Base-by-base conservation (phyloP, 1,140 invertebrate species). In the Bemisia tabaci region DNA sequence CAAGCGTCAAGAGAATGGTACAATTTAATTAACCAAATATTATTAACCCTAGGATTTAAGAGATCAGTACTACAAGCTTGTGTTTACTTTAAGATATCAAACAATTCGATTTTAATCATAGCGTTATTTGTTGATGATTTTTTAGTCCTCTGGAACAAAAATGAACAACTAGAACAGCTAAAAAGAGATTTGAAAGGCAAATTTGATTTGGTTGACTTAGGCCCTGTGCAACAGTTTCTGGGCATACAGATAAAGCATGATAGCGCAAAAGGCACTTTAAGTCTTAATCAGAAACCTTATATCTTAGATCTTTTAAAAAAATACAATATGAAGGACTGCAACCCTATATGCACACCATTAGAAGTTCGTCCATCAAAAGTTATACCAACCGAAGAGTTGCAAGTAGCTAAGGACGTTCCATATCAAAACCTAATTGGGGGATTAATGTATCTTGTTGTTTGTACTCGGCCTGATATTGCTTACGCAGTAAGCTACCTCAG, bases 401-500 rank as follows among this genome's bases (percentile, higher is more conserved):
- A 72, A 73, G 60, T 61, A 69, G 63, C 58, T 59, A n/a, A 63
- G n/a, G 48, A 69, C 22, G 59, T 65, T 61, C 65, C 68, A 22
- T 72, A 70, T 62, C 25, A 60, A 25, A 63, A 74, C 24, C 23
- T 71, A 22, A 67, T 73, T 17, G 73, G 72, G 0, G 59, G 60
- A 5, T 69, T 74, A 24, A 72, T 78, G 64, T 78, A 78, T 68
- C 58, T 78, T 11, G 69, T 75, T 0, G 65, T 73, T 0, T 67
- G 67, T 9, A 76, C 76, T 1, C 26, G 77, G 24, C 76, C 73
- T 12, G 77, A 79, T 64, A 74, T 78, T 59, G 67, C 72, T 2
- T 75, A 71, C 68, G 69, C 74, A 61, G 22, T 26, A 66, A 66
- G 62, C 22, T 11, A 63, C 11, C 21, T 66, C 12, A 60, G 65